A percentile compares a stretch with the other conserved stretches of the same genome.
phyloP scores from a whole-genome alignment of 2,113 vertebrate species.

The Phocoena phocoena region DNA sequence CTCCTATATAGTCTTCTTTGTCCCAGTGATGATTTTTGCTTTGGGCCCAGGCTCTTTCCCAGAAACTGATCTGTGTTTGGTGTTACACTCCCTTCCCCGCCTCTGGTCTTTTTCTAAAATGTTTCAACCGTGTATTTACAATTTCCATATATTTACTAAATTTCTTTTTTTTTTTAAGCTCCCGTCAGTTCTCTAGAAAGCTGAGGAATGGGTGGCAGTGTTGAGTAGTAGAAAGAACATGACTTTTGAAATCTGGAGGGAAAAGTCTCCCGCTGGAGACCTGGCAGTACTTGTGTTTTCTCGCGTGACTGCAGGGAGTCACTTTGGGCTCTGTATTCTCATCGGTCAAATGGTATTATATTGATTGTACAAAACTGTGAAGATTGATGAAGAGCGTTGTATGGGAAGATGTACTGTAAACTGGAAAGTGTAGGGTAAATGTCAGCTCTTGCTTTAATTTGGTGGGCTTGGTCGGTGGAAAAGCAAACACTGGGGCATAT shows the following conservation, averaged over 20 bases:
- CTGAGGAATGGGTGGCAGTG: background rate
- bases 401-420: background rate
- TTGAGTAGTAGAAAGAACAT: background rate
- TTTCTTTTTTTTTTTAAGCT: background rate
- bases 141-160: background rate
- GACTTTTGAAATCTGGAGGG: background rate
- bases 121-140: background rate
- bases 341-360: background rate
- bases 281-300: background rate
- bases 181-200: background rate
- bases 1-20: background rate
- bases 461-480: background rate
- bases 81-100: background rate
- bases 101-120: conserved; percentile 15
- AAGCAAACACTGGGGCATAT: background rate
- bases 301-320: background rate
- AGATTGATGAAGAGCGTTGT: background rate
- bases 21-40: background rate
- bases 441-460: background rate
- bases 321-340: background rate
- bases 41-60: background rate
- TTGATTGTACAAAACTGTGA: background rate
- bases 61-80: conserved; percentile 40
- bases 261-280: background rate
- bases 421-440: background rate